phyloP scores from a whole-genome alignment of 1,140 invertebrate genomes.

The Caenorhabditis tropicalis region DNA sequence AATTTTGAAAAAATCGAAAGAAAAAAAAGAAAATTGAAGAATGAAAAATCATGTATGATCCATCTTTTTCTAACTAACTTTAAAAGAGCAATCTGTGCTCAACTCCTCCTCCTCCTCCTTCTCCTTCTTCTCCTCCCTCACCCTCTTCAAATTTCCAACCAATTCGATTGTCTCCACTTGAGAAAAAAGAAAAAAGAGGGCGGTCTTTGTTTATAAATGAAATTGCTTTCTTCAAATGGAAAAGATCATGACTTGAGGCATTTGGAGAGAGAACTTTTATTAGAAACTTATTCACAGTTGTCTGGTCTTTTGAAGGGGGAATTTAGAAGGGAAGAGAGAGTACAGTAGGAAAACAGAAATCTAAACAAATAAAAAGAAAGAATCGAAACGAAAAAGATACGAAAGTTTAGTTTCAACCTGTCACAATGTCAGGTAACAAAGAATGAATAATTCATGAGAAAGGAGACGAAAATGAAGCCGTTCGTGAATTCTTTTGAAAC shows the following conservation, averaged over 20 bases:
- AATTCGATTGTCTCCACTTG: constrained; percentile 19
- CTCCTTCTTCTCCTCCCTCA: not conserved
- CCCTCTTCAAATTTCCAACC: not conserved
- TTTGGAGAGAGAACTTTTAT: not conserved
- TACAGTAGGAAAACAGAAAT: too few species aligned
- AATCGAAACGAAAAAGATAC: too few species aligned
- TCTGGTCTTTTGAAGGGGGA: too few species aligned
- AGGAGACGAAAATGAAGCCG: too few species aligned
- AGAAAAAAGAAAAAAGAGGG: not conserved
- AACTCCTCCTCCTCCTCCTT: not conserved
- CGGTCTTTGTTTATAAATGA: constrained; percentile 47
- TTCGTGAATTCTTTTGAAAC: not conserved
- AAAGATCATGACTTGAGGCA: not conserved
- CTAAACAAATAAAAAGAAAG: too few species aligned
- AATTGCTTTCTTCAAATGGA: constrained; percentile 25
- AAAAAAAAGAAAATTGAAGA: not conserved
- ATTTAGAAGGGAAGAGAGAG: too few species aligned
- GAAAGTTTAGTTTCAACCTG: too few species aligned
- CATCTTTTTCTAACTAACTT: not conserved
- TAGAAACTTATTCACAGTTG: too few species aligned
- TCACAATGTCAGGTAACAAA: too few species aligned
- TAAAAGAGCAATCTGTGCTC: constrained; percentile 18
- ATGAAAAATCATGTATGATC: not conserved
- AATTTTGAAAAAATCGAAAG: not conserved
- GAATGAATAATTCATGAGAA: too few species aligned